Conservation (phyloP, 2,888 invertebrate genomes). For the Synergus japonicus region DNA sequence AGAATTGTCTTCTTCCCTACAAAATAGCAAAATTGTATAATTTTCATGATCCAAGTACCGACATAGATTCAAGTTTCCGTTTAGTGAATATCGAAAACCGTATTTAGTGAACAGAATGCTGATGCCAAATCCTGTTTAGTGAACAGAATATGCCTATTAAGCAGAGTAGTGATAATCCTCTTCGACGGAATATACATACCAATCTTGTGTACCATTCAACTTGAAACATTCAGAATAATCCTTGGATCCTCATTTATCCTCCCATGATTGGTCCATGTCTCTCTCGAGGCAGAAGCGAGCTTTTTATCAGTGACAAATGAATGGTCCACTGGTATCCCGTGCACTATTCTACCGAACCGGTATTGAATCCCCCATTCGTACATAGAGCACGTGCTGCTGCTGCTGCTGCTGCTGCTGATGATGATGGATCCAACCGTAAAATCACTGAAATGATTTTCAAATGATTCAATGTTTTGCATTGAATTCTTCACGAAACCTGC, state of each 20-base stretch:
- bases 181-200: conserved; percentile 28
- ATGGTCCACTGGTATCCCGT: not conserved
- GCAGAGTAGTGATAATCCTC: conserved; percentile 4
- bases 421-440: not conserved
- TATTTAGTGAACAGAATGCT: not conserved
- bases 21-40: not conserved
- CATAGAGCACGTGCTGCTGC: not conserved
- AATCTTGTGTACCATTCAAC: conserved; percentile 22
- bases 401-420: not conserved
- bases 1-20: not conserved
- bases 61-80: not conserved
- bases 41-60: not conserved
- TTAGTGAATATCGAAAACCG: not conserved
- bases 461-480: no score
- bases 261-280: not conserved
- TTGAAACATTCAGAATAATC: conserved; percentile 18
- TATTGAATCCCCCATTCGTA: not conserved
- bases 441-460: not conserved
- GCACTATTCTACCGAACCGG: conserved; percentile 5
- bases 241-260: conserved; percentile 1
- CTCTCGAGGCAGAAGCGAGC: not conserved
- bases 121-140: not conserved
- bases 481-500: not conserved
- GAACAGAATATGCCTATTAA: conserved; percentile 2
- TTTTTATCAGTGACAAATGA: not conserved